Evolutionary conservation across 1,140 invertebrate species (phyloP), one percentile per base, ranked within the genome.

Genomic region (Chironomus striatipennis): DNA sequence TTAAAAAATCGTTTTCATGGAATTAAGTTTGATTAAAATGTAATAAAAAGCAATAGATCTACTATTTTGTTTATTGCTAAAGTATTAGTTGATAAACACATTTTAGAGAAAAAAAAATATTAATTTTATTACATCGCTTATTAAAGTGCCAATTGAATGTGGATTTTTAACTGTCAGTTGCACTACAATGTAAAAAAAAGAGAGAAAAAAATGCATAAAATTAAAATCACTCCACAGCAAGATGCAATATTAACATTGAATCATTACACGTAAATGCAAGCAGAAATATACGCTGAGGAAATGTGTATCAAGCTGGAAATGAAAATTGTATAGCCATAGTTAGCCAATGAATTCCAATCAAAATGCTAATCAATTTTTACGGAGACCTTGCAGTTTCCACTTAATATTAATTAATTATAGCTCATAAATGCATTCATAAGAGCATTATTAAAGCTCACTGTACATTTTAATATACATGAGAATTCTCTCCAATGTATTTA

Each of bases 291-390:
- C 24, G 24, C 24, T 34, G 24, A 34, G 24, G 24, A 34, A 34
- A 34, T 34, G 24, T 34, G 24, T 34, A 34, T 2, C 24, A 34
- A 34, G 24, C 24, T 34, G 24, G 24, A 34, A 34, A 34, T 34
- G 5, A 34, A 34, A 34, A 34, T 34, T 34, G 24, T 34, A 15
- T 12, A 12, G 47, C 47, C 47, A 57, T 57, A 70, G 20, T 70
- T 70, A 70, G 20, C 18, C 17, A 70, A 17, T 70, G 65, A 70
- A 70, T 70, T 70, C 65, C 65, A 70, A 70, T 70, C 65, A 70
- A 70, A 21, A 70, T 70, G 65, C 20, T 70, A 70, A 70, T 70
- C 65, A 70, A 70, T 70, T 70, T 70, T 70, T 70, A n/a, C 47
- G n/a, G 65, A 70, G 65, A 70, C 65, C 65, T 70, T 70, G 65